These are phyloP conservation scores for Pandemis heparana DNA, from an alignment of 2,888 invertebrate species.

Conservation along the genomic window DNA sequence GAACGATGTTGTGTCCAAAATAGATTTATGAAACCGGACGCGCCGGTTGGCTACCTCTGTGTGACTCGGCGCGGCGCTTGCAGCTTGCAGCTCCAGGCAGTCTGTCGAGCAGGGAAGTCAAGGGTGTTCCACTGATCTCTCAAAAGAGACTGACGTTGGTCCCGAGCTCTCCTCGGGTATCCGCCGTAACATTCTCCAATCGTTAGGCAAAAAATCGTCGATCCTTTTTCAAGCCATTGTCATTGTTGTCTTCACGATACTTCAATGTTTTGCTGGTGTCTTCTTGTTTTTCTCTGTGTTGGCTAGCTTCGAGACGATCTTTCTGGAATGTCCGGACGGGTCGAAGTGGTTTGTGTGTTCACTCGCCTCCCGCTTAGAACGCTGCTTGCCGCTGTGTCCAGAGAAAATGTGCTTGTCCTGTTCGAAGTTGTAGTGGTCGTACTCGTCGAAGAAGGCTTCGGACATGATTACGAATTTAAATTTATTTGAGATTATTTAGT, in stretches of 20 bases:
- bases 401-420: constrained; percentile 95
- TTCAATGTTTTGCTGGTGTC: constrained; percentile 69
- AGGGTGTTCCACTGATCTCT: constrained; percentile 81
- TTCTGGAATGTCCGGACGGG: constrained; percentile 97
- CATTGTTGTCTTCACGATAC: constrained; percentile 52
- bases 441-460: constrained; percentile 94
- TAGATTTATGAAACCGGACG: constrained; percentile 51
- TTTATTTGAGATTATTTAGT: constrained; percentile 51
- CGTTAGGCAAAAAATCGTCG: constrained; percentile 70
- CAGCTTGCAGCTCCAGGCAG: background rate
- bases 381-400: constrained; percentile 95
- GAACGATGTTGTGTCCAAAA: constrained; percentile 75
- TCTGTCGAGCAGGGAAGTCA: constrained; percentile 65
- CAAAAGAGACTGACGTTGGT: constrained; percentile 59
- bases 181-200: constrained; percentile 78
- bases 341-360: constrained; percentile 97
- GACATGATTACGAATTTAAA: constrained; percentile 88
- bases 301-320: constrained; percentile 93
- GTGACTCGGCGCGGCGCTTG: constrained; percentile 45
- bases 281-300: constrained; percentile 94
- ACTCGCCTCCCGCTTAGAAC: constrained; percentile 94
- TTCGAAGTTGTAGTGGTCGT: constrained; percentile 97
- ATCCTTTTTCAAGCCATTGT: constrained; percentile 78
- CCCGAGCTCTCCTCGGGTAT: constrained; percentile 74
- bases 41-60: constrained; percentile 16